Evolutionary conservation across 2,888 invertebrate genomes (phyloP), one percentile per base, ranked within the genome.

Genomic region (Lochmaea capreae): DNA sequence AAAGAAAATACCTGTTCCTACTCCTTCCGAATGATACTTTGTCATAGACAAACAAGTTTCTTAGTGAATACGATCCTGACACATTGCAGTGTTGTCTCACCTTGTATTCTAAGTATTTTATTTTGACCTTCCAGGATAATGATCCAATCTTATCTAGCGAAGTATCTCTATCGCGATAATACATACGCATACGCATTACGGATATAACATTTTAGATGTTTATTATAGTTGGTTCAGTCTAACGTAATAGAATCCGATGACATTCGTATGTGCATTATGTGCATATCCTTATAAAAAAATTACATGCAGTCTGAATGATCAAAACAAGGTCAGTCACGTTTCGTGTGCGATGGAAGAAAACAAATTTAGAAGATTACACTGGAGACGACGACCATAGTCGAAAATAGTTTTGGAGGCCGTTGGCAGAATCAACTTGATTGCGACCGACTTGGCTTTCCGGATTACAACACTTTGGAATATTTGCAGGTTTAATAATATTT

Each of bases 311-410:
- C 78, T 71, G 73, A 77, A 77, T 75, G 73, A 75, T 75, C 72
- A 72, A 71, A 78, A 75, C 79, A 80, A 80, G 80, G 80, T 76
- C 80, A 77, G 79, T 78, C 77, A 79, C 80, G 78, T 79, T 75
- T 71, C 72, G 58, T 52, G 49, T 58, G 65, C 46, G 43, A 63
- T 43, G 26, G 65, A 74, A 72, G 73, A 72, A 77, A 73, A 76
- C 73, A 77, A 70, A 67, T 67, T 74, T 76, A 71, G 65, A 58
- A 74, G 67, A 74, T 74, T 65, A 39, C 67, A n/a, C 26, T 68
- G 43, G 57, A 70, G 70, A 65, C 68, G 52, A 59, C 49, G 59
- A 59, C 62, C 12, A 43, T 18, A 6, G 43, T 63, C 65, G 26
- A 72, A 72, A 67, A 67, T 72, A 65, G 70, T 70, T 63, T 63